phyloP scores from a whole-genome alignment of 64 coral and sea anemone genomes.

The Porites lutea region DNA sequence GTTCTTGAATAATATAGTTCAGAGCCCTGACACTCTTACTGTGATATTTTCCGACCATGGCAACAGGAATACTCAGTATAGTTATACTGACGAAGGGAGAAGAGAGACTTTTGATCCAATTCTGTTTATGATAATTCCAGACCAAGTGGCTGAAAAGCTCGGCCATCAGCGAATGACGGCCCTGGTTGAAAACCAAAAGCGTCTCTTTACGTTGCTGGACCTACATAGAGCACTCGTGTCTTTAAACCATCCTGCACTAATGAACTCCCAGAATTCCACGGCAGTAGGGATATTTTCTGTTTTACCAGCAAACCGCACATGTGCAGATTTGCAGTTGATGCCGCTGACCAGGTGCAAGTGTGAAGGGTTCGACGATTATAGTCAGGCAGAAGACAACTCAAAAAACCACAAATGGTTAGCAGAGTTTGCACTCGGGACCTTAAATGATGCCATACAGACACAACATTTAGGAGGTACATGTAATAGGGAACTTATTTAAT shows the following conservation, averaged over 20 bases:
- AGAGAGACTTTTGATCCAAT: slow-evolving; percentile 54
- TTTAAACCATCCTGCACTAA: slow-evolving; percentile 33
- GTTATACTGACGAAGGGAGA: slow-evolving; percentile 29
- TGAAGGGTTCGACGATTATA: slow-evolving; percentile 42
- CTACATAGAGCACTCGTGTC: slow-evolving; percentile 63
- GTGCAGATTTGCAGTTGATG: slow-evolving; percentile 47
- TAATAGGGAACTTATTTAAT: too few species aligned
- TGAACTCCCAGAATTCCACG: background rate
- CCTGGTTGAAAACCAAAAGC: slow-evolving; percentile 55
- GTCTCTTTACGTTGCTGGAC: slow-evolving; percentile 65
- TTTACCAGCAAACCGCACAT: slow-evolving; percentile 64
- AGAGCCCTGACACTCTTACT: slow-evolving; percentile 33
- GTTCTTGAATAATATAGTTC: slow-evolving; percentile 37
- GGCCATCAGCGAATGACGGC: slow-evolving; percentile 39
- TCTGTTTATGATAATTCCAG: slow-evolving; percentile 59
- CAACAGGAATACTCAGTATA: slow-evolving; percentile 44
- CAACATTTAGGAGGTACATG: slow-evolving; percentile 44
- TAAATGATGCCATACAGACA: slow-evolving; percentile 69
- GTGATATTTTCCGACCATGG: slow-evolving; percentile 68
- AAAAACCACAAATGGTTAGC: slow-evolving; percentile 46
- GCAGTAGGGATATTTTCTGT: slow-evolving; percentile 47
- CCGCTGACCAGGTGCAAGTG: slow-evolving; percentile 66
- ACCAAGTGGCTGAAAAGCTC: slow-evolving; percentile 36
- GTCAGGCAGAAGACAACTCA: slow-evolving; percentile 40
- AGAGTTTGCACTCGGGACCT: slow-evolving; percentile 75